Conservation (phyloP, 2,888 invertebrate species). For the Hirtodrosophila alboralis region DNA sequence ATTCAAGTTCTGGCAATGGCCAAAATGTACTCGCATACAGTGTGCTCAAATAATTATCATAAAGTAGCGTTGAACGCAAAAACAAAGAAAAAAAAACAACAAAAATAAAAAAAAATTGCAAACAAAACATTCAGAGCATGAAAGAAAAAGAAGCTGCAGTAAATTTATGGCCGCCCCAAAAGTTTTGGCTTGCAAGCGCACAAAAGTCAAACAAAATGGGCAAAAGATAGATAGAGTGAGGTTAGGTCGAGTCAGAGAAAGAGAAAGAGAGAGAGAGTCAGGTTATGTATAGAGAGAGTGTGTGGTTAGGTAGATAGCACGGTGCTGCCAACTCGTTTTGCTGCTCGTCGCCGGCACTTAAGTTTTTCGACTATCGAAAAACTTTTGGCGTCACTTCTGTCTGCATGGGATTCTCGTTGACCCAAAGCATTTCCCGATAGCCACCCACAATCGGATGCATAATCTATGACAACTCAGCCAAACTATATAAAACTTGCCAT, state of each 20-base stretch:
- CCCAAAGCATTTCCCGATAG: conserved; percentile 44
- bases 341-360: conserved; percentile 57
- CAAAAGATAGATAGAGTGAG: neutral
- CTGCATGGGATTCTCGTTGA: conserved; percentile 56
- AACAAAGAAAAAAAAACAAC: conserved; percentile 20
- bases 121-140: conserved; percentile 47
- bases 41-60: conserved; percentile 51
- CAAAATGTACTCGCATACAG: conserved; percentile 2
- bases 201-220: conserved; percentile 47
- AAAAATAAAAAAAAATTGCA: conserved; percentile 24
- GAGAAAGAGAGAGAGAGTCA: conserved; percentile 4
- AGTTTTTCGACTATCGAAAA: conserved; percentile 64
- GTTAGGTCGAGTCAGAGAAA: neutral
- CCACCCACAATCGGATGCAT: conserved; percentile 30
- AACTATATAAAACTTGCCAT: conserved; percentile 43
- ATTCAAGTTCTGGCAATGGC: conserved; percentile 26
- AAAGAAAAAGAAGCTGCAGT: conserved; percentile 53
- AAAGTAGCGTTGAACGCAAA: conserved; percentile 32
- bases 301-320: conserved; percentile 45
- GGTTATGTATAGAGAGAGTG: conserved; percentile 12
- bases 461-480: conserved; percentile 49
- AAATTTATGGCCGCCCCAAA: conserved; percentile 57
- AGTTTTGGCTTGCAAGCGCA: conserved; percentile 57
- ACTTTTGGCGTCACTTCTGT: conserved; percentile 60
- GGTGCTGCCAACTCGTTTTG: conserved; percentile 46